phyloP scores from a whole-genome alignment of 2,113 vertebrate genomes.

The Nyctibius bracteatus region DNA sequence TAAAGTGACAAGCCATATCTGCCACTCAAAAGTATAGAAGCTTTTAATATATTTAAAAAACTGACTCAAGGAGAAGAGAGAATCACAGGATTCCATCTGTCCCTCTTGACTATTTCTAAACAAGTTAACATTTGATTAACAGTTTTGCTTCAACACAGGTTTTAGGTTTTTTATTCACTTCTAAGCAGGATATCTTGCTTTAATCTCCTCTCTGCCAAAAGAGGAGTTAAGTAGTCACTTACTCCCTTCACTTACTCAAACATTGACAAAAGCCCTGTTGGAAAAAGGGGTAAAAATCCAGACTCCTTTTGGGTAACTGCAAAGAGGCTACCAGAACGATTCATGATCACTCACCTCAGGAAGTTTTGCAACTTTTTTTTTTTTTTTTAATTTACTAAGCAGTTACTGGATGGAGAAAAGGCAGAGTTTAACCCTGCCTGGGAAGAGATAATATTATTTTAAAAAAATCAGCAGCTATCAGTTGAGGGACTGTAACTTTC shows the following conservation, averaged over 20 bases:
- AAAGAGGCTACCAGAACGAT: background rate
- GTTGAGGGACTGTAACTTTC: background rate
- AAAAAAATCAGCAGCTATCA: background rate
- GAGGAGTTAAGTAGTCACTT: background rate
- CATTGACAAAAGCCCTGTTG: background rate
- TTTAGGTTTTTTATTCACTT: background rate
- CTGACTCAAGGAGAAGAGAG: background rate
- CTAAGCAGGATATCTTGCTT: background rate
- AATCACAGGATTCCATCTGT: conserved; percentile 22
- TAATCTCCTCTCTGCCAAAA: background rate
- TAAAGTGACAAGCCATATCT: conserved; percentile 50
- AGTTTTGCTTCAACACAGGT: background rate
- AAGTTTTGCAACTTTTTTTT: background rate
- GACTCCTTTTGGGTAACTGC: background rate
- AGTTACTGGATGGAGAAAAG: background rate
- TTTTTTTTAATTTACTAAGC: background rate
- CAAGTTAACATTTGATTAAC: background rate
- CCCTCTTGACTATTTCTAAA: background rate
- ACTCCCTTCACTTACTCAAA: background rate
- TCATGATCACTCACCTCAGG: background rate
- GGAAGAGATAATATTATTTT: background rate
- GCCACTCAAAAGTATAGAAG: conserved; percentile 40
- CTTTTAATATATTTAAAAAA: conserved; percentile 7
- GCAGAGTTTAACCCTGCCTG: background rate
- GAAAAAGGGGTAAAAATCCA: background rate